A percentile compares a stretch with the other conserved stretches of the same genome.
phyloP scores from a whole-genome alignment of 2,797 vertebrate species.

The Alcedo quadribrachys region DNA sequence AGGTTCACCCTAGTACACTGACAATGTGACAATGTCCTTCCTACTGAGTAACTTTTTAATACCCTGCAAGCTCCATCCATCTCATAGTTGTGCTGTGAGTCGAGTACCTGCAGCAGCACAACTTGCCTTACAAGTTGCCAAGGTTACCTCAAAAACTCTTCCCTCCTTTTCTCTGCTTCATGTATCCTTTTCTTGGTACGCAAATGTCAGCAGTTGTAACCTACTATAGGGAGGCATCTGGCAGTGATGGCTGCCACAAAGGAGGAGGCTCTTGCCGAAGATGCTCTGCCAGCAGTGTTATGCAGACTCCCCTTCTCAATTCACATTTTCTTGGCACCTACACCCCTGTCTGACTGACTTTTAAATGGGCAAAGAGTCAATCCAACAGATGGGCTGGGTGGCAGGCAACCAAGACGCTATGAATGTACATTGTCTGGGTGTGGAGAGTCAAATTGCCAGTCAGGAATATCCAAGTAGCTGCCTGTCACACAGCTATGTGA shows the following conservation, averaged over 20 bases:
- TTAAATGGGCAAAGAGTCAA: conserved; percentile 58
- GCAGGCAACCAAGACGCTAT: conserved; percentile 54
- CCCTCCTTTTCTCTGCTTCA: not conserved
- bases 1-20: not conserved
- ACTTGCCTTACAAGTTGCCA: conserved; percentile 43
- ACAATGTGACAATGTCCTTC: not conserved
- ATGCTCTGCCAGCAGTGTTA: conserved; percentile 36
- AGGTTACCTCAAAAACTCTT: conserved; percentile 33
- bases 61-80: accelerated
- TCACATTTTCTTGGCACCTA: conserved; percentile 60
- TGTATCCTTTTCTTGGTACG: not conserved
- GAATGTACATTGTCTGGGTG: conserved; percentile 64
- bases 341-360: conserved; percentile 63
- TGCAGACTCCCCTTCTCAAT: conserved; percentile 55
- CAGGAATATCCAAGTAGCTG: conserved; percentile 55
- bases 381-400: conserved; percentile 59
- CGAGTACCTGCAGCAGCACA: conserved; percentile 29
- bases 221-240: conserved; percentile 52
- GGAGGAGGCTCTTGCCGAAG: conserved; percentile 36
- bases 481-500: conserved; percentile 32
- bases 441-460: conserved; percentile 48
- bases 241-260: conserved; percentile 51
- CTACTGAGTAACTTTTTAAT: not conserved
- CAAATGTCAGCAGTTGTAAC: conserved; percentile 64
- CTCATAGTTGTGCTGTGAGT: not conserved